These are phyloP conservation scores for Menura novaehollandiae DNA, from an alignment of 2,113 vertebrate genomes.

Conservation along the genomic window DNA sequence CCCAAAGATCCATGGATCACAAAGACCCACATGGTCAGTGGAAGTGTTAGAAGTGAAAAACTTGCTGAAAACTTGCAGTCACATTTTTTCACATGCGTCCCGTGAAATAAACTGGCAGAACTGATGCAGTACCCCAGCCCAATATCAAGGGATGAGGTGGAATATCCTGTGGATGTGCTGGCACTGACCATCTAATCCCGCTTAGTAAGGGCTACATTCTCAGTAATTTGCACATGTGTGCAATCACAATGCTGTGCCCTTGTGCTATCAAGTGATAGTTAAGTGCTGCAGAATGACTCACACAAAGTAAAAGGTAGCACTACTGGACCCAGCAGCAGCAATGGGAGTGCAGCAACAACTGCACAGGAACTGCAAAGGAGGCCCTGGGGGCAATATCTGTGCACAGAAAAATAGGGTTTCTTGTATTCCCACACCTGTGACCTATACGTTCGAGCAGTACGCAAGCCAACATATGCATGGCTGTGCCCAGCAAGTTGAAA, in stretches of 20 bases:
- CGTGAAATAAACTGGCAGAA: not conserved
- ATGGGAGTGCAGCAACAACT: not conserved
- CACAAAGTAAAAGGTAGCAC: not conserved
- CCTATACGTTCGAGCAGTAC: not conserved
- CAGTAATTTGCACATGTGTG: not conserved
- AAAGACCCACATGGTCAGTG: not conserved
- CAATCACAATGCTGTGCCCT: not conserved
- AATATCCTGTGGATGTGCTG: not conserved
- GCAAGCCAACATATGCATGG: not conserved
- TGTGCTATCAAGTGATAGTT: not conserved
- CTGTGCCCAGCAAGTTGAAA: not conserved
- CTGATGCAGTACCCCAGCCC: not conserved
- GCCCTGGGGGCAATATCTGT: not conserved
- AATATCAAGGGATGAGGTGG: not conserved
- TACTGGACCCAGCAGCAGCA: not conserved
- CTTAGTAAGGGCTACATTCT: not conserved
- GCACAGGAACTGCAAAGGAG: not conserved
- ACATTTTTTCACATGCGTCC: not conserved
- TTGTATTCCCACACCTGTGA: not conserved
- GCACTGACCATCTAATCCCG: not conserved
- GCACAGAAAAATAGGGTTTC: not conserved
- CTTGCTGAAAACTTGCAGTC: not conserved
- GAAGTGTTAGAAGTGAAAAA: not conserved
- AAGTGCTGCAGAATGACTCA: not conserved
- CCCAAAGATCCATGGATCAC: not conserved